These are phyloP conservation scores for Brachyptera risi DNA, from an alignment of 2,888 invertebrate species.

Conservation along the genomic window DNA sequence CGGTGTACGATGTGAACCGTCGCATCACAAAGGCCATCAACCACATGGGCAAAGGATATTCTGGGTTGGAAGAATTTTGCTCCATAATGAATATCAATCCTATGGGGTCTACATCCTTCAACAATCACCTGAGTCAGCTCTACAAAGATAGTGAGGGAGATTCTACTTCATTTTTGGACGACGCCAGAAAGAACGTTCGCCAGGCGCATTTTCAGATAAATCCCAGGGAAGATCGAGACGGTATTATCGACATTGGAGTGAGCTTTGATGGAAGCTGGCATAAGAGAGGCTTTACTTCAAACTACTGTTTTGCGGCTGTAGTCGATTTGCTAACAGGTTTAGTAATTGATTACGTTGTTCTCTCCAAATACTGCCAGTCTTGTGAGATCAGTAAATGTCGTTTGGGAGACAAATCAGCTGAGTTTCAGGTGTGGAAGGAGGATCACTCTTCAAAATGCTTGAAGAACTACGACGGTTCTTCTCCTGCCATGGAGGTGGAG, in stretches of 20 bases:
- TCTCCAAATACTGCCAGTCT: constrained; percentile 32
- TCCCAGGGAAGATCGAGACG: background rate
- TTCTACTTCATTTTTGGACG: background rate
- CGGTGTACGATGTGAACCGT: background rate
- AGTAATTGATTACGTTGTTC: constrained; percentile 30
- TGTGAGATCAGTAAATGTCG: constrained; percentile 28
- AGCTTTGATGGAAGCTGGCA: constrained; percentile 31
- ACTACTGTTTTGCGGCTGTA: constrained; percentile 32
- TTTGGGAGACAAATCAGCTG: constrained; percentile 28
- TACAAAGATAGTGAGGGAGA: background rate
- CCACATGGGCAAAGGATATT: background rate
- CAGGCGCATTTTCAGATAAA: background rate
- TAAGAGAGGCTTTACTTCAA: constrained; percentile 33
- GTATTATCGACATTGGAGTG: background rate
- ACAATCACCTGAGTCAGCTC: background rate
- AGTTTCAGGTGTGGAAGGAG: constrained; percentile 31
- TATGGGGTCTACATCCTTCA: background rate
- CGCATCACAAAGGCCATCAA: background rate
- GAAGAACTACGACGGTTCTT: constrained; percentile 31
- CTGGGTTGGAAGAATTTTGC: background rate
- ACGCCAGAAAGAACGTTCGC: background rate
- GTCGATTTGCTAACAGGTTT: constrained; percentile 30
- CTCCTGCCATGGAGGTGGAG: constrained; percentile 32
- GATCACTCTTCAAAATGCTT: constrained; percentile 29
- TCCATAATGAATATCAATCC: constrained; percentile 1